phyloP scores from a whole-genome alignment of 2,113 vertebrate species.

The Brachyhypopomus occidentalis region DNA sequence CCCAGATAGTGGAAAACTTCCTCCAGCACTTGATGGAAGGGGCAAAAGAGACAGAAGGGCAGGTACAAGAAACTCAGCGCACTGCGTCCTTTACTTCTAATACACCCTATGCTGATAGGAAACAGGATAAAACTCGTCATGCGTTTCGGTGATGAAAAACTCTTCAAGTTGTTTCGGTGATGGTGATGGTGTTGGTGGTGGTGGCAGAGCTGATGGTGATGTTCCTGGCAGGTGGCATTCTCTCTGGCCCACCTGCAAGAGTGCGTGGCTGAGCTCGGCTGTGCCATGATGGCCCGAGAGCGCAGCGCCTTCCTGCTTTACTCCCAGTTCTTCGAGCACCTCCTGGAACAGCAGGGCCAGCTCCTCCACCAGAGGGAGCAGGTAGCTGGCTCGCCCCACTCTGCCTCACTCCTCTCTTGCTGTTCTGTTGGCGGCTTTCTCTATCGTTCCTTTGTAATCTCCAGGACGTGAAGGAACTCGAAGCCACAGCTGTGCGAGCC shows the following conservation, averaged over 20 bases:
- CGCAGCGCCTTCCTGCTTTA: constrained; percentile 72
- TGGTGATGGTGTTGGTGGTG: too few species aligned
- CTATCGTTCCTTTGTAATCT: not conserved
- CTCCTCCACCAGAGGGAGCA: constrained; percentile 73
- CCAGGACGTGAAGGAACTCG: constrained; percentile 68
- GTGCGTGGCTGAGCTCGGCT: constrained; percentile 69
- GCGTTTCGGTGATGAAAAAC: too few species aligned
- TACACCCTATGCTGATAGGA: constrained; percentile 7
- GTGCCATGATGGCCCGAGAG: constrained; percentile 72
- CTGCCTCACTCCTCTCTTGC: too few species aligned
- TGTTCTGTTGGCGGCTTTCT: not conserved
- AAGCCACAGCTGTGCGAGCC: constrained; percentile 38
- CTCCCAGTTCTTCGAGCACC: constrained; percentile 77
- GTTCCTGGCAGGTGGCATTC: constrained; percentile 67
- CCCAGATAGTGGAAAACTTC: constrained; percentile 74
- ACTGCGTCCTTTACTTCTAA: not conserved
- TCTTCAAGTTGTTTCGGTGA: too few species aligned
- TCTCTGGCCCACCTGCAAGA: constrained; percentile 66
- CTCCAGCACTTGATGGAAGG: constrained; percentile 74
- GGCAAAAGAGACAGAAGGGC: constrained; percentile 63
- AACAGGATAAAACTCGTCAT: too few species aligned
- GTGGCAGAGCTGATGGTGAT: not conserved
- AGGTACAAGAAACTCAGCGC: constrained; percentile 58
- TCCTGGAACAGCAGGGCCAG: constrained; percentile 66
- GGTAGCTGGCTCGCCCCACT: constrained; percentile 29